Conservation (phyloP, 1,140 invertebrate species). For the Brachionus rotundiformis region DNA sequence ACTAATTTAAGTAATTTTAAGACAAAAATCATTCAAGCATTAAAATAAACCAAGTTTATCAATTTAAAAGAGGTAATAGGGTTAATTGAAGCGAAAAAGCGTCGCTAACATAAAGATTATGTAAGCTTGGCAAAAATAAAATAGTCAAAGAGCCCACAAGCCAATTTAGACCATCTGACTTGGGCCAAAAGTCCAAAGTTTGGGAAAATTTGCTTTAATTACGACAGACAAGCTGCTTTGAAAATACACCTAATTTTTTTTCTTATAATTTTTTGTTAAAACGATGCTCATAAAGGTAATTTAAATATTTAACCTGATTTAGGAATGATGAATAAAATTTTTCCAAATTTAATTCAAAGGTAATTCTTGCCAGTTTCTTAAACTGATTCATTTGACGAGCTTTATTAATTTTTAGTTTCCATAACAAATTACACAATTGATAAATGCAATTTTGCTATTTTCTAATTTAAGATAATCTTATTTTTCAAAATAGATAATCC, state of each 20-base stretch:
- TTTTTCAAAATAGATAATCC: not conserved
- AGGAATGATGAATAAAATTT: not conserved
- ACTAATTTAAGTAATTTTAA: too few relatives aligned
- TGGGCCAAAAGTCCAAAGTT: not conserved
- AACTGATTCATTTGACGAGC: not conserved
- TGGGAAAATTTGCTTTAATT: not conserved
- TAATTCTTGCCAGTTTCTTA: conserved; percentile 5
- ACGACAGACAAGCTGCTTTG: not conserved
- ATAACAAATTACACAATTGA: conserved; percentile 11
- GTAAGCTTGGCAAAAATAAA: not conserved
- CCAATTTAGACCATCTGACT: not conserved
- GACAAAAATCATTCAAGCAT: too few relatives aligned
- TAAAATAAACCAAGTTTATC: not conserved
- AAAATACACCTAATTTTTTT: not conserved
- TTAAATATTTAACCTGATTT: conserved; percentile 40
- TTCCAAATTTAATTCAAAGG: not conserved
- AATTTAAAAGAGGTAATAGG: too few relatives aligned
- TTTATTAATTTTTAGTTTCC: not conserved
- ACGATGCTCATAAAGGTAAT: conserved; percentile 3
- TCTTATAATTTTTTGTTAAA: conserved; percentile 4
- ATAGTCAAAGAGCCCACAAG: not conserved
- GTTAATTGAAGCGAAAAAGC: not conserved
- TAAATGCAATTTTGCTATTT: not conserved
- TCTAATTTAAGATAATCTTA: not conserved
- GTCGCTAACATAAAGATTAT: not conserved